A percentile compares a stretch with the other conserved stretches of the same genome.
phyloP scores from a whole-genome alignment of 2,797 vertebrate species.

The Hephaestus fuliginosus region DNA sequence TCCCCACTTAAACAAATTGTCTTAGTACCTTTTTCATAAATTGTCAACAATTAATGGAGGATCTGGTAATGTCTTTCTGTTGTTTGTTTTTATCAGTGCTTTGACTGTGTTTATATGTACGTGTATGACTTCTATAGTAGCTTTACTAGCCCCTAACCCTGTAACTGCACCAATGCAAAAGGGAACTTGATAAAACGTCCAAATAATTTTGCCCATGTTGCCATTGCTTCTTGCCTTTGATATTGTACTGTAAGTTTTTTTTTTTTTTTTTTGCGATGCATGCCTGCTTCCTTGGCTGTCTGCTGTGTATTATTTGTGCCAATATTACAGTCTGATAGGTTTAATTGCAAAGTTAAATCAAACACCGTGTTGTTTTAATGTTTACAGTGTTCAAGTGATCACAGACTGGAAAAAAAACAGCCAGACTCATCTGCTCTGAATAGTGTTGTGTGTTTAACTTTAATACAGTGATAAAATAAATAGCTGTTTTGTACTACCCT shows the following conservation, averaged over 20 bases:
- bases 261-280: conserved; percentile 63
- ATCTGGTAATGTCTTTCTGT: conserved; percentile 56
- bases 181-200: conserved; percentile 42
- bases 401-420: conserved; percentile 49
- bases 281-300: conserved; percentile 68
- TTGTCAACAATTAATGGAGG: conserved; percentile 83
- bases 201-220: conserved; percentile 54
- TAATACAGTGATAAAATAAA: conserved; percentile 79
- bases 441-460: conserved; percentile 71
- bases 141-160: conserved; percentile 59
- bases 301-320: conserved; percentile 70
- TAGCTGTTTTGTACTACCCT: conserved; percentile 76
- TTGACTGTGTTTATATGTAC: conserved; percentile 74
- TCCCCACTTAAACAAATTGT: conserved; percentile 54
- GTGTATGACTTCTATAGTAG: conserved; percentile 63
- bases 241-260: conserved; percentile 61
- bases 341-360: conserved; percentile 58
- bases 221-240: conserved; percentile 63
- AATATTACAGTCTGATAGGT: conserved; percentile 53
- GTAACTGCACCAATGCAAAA: conserved; percentile 72
- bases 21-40: conserved; percentile 63
- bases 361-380: conserved; percentile 74
- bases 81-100: conserved; percentile 68
- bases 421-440: conserved; percentile 61
- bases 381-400: conserved; percentile 75